These are phyloP conservation scores for Venustaconcha ellipsiformis DNA, from an alignment of 1,140 invertebrate genomes.

Conservation along the genomic window DNA sequence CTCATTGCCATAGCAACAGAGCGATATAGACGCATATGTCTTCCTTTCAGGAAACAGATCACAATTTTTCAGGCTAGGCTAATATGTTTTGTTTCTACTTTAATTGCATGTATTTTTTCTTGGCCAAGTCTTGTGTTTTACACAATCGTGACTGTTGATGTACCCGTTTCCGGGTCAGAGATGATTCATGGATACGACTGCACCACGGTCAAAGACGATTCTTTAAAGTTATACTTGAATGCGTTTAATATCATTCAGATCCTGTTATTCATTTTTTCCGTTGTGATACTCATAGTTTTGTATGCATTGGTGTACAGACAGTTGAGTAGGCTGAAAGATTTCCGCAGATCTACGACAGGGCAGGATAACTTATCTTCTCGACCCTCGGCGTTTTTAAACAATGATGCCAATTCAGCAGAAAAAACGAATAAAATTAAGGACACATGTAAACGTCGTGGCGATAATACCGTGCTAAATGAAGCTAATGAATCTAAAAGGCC, in stretches of 20 bases:
- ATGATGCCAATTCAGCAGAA: background rate
- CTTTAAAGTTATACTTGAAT: conserved; percentile 7
- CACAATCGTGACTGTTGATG: conserved; percentile 8
- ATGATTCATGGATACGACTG: conserved; percentile 12
- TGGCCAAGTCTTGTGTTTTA: conserved; percentile 27
- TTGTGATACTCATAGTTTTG: conserved; percentile 10
- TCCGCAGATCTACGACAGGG: background rate
- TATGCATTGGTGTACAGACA: conserved; percentile 13
- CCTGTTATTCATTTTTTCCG: conserved; percentile 3
- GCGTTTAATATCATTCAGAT: conserved; percentile 13
- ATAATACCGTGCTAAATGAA: background rate
- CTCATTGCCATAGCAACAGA: conserved; percentile 42
- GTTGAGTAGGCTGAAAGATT: conserved; percentile 4
- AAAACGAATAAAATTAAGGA: background rate
- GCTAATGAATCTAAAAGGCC: no score
- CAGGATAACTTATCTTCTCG: no score
- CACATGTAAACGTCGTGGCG: background rate
- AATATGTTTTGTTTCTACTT: conserved; percentile 2
- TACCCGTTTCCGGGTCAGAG: background rate
- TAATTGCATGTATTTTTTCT: conserved; percentile 6
- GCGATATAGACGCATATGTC: conserved; percentile 44
- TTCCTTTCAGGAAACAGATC: conserved; percentile 37
- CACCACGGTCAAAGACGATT: conserved; percentile 7
- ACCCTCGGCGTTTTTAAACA: conserved; percentile 4
- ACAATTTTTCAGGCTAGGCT: conserved; percentile 12